Base-by-base conservation (phyloP, 2,113 vertebrate species). In the Hystrix cristata region DNA sequence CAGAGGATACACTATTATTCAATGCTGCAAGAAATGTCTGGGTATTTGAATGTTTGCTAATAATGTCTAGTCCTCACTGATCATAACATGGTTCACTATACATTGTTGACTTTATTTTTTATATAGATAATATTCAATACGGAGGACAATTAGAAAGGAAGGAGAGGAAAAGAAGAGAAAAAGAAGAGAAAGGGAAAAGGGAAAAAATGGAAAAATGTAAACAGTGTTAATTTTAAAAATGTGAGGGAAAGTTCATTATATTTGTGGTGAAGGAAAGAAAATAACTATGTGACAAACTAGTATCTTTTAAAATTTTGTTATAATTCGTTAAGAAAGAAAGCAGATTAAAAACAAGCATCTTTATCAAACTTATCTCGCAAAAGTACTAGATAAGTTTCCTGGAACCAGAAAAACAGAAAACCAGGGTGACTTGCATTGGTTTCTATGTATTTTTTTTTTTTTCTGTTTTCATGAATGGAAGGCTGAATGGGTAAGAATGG, bases 251-350 rank as follows among this genome's bases (percentile, higher is more conserved):
- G 51, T 10, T 53, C 11, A 60, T 87, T 93, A 51, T 67, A 88
- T 83, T 94, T 86, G 2, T 11, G 55, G 3, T 60, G 10, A 94
- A 31, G 62, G 19, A 88, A 95, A 96, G 2, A 88, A 96, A 87
- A 87, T 74, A 78, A 97, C 74, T 78, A 46, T 51, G 43, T 55
- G 10, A 71, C 21, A 79, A 91, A 80, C 51, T 91, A 65, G 78
- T 3, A 85, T 25, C 16, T 43, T 43, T 55, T 3, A 12, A 64
- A 76, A 82, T 19, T 19, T 19, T 84, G 0, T 31, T 59, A 18
- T 29, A 81, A 88, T 64, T 76, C 6, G 0, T 62, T 67, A n/a
- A 78, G 4, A 79, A 87, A 72, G 27, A 86, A 74, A 90, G 0
- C 27, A 83, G 1, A 90, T 67, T 3, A 74, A 31, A 46, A 59